Evolutionary conservation across 2,888 invertebrate genomes (phyloP).

Genomic region (Cataglyphis livida): DNA sequence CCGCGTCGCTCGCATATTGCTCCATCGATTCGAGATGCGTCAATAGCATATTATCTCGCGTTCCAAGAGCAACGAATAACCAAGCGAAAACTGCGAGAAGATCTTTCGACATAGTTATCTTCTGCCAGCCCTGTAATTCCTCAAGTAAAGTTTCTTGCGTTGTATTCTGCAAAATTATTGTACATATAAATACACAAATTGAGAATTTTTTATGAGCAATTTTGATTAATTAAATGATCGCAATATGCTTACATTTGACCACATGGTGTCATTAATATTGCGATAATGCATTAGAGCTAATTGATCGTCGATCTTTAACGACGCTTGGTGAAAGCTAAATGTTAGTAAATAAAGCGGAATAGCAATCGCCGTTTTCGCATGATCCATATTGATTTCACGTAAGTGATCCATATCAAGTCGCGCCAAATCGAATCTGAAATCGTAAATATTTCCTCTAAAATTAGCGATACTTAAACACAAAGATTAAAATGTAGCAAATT

Average conservation of each 20-base stretch:
- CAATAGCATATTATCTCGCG: constrained; percentile 79
- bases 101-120: constrained; percentile 80
- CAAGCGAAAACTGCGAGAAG: constrained; percentile 80
- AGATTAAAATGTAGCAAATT: neutral
- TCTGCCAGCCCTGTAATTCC: constrained; percentile 78
- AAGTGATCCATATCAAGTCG: constrained; percentile 77
- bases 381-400: constrained; percentile 77
- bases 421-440: constrained; percentile 80
- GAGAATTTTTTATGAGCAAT: neutral
- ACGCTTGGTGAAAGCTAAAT: constrained; percentile 80
- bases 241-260: constrained; percentile 60
- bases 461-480: neutral
- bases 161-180: constrained; percentile 67
- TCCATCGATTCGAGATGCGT: constrained; percentile 79
- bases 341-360: constrained; percentile 80
- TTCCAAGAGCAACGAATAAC: constrained; percentile 81
- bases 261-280: constrained; percentile 55
- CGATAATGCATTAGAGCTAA: constrained; percentile 75
- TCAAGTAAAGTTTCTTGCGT: constrained; percentile 62
- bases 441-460: neutral
- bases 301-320: constrained; percentile 76
- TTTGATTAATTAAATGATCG: neutral
- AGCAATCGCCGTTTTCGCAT: constrained; percentile 77
- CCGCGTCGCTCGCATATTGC: constrained; percentile 72
- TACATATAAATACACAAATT: neutral